phyloP scores from a whole-genome alignment of 2,113 vertebrate species.

The Glaucomys volans region DNA sequence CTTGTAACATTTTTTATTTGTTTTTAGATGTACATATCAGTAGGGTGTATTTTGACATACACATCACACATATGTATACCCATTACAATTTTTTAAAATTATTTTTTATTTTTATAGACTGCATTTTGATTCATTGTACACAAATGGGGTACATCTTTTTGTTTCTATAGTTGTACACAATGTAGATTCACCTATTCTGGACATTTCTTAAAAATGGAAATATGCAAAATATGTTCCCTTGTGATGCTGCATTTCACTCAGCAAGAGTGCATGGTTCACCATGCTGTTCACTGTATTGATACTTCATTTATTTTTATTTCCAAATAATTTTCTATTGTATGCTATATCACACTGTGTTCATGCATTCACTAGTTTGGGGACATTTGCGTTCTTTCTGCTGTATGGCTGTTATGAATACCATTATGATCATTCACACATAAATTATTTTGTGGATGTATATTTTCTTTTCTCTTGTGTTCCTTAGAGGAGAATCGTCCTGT shows the following conservation, averaged over 20 bases:
- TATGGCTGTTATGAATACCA: not conserved
- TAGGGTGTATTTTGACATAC: no score
- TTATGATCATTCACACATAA: not conserved
- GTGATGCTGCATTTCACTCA: not conserved
- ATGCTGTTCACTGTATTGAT: not conserved
- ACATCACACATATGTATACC: no score
- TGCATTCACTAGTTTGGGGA: not conserved
- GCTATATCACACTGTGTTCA: not conserved
- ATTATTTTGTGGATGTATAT: not conserved
- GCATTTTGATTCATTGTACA: no score
- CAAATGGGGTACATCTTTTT: no score
- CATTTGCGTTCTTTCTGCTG: not conserved
- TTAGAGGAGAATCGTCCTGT: not conserved
- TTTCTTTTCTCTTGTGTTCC: not conserved
- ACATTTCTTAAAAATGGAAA: not conserved
- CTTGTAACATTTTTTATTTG: not conserved
- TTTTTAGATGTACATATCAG: no score
- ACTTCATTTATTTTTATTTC: not conserved
- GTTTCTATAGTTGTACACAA: no score
- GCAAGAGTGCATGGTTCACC: not conserved
- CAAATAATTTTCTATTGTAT: not conserved
- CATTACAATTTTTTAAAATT: no score
- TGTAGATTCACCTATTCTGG: not conserved
- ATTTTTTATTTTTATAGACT: no score
- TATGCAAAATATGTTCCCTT: not conserved